Evolutionary conservation across 2,888 invertebrate species (phyloP).

Genomic region (Alviniconcha strummeri): DNA sequence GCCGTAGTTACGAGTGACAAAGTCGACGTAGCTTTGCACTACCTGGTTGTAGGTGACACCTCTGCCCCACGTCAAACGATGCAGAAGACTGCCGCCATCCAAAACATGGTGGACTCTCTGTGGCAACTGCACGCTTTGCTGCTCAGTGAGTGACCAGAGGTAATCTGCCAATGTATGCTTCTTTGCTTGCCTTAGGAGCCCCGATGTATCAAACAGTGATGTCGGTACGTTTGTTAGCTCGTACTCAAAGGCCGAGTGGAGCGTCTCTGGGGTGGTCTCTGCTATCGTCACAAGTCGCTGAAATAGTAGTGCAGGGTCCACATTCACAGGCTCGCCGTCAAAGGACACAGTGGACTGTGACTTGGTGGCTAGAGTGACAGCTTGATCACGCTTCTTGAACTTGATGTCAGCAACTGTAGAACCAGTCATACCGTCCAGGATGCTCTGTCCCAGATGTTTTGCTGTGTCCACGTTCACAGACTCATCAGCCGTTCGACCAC

Average conservation of each 20-base stretch:
- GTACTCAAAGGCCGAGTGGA: conserved; percentile 35
- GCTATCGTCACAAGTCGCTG: conserved; percentile 41
- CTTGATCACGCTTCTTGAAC: neutral
- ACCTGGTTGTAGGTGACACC: conserved; percentile 33
- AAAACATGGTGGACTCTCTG: conserved; percentile 29
- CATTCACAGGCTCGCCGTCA: conserved; percentile 24
- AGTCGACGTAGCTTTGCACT: conserved; percentile 23
- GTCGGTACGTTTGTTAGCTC: conserved; percentile 38
- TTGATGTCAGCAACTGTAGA: too few species aligned
- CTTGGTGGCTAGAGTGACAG: neutral
- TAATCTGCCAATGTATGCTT: conserved; percentile 42
- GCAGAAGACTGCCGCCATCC: conserved; percentile 40
- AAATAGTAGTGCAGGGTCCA: conserved; percentile 43
- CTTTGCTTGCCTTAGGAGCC: conserved; percentile 31
- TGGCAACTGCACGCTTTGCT: neutral
- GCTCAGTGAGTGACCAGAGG: conserved; percentile 17
- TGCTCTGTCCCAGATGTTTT: conserved; percentile 34
- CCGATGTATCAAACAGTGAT: conserved; percentile 40
- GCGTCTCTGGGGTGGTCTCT: neutral
- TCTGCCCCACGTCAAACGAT: too few species aligned
- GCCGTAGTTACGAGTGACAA: too few species aligned
- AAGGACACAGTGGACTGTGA: neutral
- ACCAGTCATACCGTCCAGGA: conserved; percentile 38
- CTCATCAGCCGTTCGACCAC: conserved; percentile 39
- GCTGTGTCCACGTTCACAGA: conserved; percentile 40